Base-by-base conservation (phyloP, 2,797 vertebrate species). In the Phoebastria nigripes region DNA sequence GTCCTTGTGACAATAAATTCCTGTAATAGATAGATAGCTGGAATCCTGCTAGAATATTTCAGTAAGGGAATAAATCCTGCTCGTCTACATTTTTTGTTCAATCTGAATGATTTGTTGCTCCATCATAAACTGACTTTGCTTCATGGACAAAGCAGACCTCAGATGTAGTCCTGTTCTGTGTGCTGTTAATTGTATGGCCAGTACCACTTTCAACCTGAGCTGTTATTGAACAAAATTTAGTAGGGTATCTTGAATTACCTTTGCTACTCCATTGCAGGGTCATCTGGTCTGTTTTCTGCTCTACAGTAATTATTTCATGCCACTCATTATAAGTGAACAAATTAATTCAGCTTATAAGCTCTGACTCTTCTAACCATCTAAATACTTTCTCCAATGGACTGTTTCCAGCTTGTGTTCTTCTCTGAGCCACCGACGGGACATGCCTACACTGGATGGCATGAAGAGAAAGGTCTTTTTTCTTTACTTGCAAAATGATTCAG, bases 41-140 rank as follows among this genome's bases (percentile, higher is more conserved):
- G 73, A 91, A 94, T 52, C 72, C 35, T 83, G 22, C 31, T 91
- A 47, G 69, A 87, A 74, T 90, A 29, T 88, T 81, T 83, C 42
- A 66, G 17, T 39, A 70, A n/a, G 22, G 39, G 31, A 86, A 76
- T 91, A 86, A 94, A 94, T 89, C 31, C 28, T 39, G 14, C 29
- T 91, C 2, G 0, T 66, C 65, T 76, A 18, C 11, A 8, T 55
- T 82, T 91, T 84, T 87, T 62, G 39, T 91, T 94, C 66, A 66
- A 7, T 44, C n/a, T 41, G 42, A 86, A n/a, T 80, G 35, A 88
- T 65, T 72, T 94, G 46, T 86, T 78, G 25, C 33, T 86, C 55
- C 49, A 21, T 76, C 71, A 51, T 70, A 92, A 77, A 82, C 16
- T 55, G 31, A 26, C 41, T 83, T 54, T 52, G 11, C 24, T 71